These are phyloP conservation scores for Sphenodon punctatus DNA, from an alignment of 2,797 vertebrate genomes.

Conservation along the genomic window DNA sequence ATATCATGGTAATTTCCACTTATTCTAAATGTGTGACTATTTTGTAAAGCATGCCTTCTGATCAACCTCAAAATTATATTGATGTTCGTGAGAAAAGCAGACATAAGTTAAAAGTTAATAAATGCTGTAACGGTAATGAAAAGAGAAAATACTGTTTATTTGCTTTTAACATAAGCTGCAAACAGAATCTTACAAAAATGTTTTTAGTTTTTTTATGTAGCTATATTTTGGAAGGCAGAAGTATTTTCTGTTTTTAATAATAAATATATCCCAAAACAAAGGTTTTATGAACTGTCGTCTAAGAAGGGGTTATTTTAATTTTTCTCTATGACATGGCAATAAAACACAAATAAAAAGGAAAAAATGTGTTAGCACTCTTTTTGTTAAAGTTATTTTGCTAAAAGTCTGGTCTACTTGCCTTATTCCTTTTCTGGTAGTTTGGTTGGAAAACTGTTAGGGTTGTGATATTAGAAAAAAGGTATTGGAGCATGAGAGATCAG, in stretches of 20 bases:
- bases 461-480: neutral
- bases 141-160: neutral
- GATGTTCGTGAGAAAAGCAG: neutral
- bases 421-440: neutral
- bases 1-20: too few species aligned
- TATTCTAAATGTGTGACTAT: neutral
- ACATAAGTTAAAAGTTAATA: neutral
- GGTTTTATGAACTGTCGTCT: neutral
- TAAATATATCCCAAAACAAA: neutral
- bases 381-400: neutral
- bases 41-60: neutral
- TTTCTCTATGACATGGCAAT: neutral
- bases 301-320: neutral
- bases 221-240: neutral
- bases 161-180: neutral
- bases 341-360: neutral
- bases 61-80: neutral
- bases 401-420: neutral
- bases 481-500: neutral
- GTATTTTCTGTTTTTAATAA: neutral
- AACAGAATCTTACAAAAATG: neutral
- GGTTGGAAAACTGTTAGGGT: neutral
- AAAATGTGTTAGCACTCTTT: neutral
- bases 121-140: neutral
- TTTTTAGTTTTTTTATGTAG: neutral